Evolutionary conservation across 2,888 invertebrate species (phyloP), one percentile per base, ranked within the genome.

Genomic region (Dione juno): DNA sequence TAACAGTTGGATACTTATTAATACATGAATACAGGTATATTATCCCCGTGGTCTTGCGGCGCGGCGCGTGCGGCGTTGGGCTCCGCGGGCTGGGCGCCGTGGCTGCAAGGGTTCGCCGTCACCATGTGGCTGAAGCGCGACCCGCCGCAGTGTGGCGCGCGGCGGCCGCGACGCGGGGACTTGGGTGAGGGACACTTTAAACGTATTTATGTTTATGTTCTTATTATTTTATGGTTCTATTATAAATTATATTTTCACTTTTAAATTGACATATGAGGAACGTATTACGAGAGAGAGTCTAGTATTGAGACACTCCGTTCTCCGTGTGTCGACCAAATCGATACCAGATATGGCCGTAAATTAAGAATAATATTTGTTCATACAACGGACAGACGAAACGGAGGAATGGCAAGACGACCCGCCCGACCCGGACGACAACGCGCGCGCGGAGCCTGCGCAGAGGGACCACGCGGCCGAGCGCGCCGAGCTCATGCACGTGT

Each of bases 41-140:
- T 50, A 67, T 89, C 90, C 0, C 76, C 84, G 69, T 92, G 93
- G 92, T 76, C 84, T 53, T 59, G 74, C 3, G 80, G 87, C 78
- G 94, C 93, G 70, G 77, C 87, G 69, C 83, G 88, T 28, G 82
- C 83, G 75, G 86, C 87, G 69, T 84, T 85, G 76, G 89, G 86
- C 78, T 93, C 92, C 78, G 88, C 93, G 76, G 93, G 93, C 75
- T 95, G 95, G 95, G 94, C 94, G 72, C 92, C 95, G 71, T 95
- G 95, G 95, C 80, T 93, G 75, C 90, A 92, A 57, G 95, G 95
- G n/a, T 95, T 94, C 84, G 94, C 94, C 6, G 84, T 92, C 41
- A 87, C 91, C 3, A 81, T 94, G 80, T 95, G 95, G 95, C 80
- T 95, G 76, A 84, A 90, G 73, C 84, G 85, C 66, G 74, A 78